Evolutionary conservation across 2,797 vertebrate genomes (phyloP), one percentile per base, ranked within the genome.

Genomic region (Eulemur rubriventer): DNA sequence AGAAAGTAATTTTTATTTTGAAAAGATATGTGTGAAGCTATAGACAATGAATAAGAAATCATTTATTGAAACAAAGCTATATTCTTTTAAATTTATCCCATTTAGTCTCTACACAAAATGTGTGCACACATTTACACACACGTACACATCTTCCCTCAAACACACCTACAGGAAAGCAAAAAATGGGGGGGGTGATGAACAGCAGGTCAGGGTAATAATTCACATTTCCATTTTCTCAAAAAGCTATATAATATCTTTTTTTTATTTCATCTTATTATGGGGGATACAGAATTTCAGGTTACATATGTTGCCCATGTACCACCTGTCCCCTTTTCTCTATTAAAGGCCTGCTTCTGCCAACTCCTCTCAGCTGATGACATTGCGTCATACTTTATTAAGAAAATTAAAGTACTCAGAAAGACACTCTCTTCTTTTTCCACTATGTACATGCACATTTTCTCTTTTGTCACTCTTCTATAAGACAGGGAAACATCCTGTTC

Each of bases 1-100:
- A 79, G 48, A 93, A 96, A 95, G 43, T 72, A 12, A 43, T 94
- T 3, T 95, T 95, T 63, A 69, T 59, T 46, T 85, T 90, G 13
- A 46, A 80, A 93, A 96, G 52, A 72, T 50, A 55, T 57, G 8
- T 76, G 41, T 81, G 26, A 70, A 10, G 14, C 12, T 80, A 41
- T 6, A 76, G 2, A 67, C 9, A 82, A 8, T 88, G n/a, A 12
- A 26, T 78, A 80, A 78, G 10, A 92, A 48, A 78, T 86, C 11
- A 22, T 2, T 30, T 59, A 86, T 24, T 67, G 72, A 95, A 91
- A 93, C 4, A 82, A 85, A 85, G 43, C 4, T 90, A 94, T 79
- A 89, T 35, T 67, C 10, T 57, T 84, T 89, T 2, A 89, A 73
- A 43, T 69, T 46, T 73, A 82, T 41, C 2, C 46, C 10, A 48